Percentiles rank a stretch among this genome's conserved stretches.
Evolutionary conservation across 2,888 invertebrate species (phyloP).

Genomic region (Chrysina gloriosa): DNA sequence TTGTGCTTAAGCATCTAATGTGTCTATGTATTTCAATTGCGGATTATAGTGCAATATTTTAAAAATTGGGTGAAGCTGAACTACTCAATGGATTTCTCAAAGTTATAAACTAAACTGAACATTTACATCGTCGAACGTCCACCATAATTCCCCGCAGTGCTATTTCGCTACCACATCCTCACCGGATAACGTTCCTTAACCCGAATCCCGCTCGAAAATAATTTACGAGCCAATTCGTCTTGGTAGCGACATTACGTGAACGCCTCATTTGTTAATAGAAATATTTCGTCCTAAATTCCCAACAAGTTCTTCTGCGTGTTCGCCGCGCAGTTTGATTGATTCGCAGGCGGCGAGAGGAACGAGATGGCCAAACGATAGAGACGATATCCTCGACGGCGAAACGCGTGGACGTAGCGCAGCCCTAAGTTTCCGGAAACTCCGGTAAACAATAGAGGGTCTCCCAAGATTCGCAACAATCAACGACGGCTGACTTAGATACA

Average conservation of each 20-base stretch:
- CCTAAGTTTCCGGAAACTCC: slow-evolving; percentile 14
- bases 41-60: too few species aligned
- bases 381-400: slow-evolving; percentile 1
- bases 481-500: slow-evolving; percentile 22
- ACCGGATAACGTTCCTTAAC: neutral
- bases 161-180: too few species aligned
- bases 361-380: neutral
- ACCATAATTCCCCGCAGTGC: too few species aligned
- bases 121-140: too few species aligned
- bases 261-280: slow-evolving; percentile 27
- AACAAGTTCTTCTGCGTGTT: slow-evolving; percentile 13
- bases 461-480: slow-evolving; percentile 25
- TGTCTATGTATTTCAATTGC: too few species aligned
- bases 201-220: neutral
- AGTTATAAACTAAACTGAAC: too few species aligned
- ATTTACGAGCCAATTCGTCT: slow-evolving; percentile 20
- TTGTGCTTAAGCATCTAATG: too few species aligned
- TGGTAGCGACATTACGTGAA: slow-evolving; percentile 9
- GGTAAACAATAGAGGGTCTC: slow-evolving; percentile 28
- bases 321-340: slow-evolving; percentile 1
- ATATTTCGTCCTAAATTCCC: slow-evolving; percentile 18
- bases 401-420: neutral
- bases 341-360: neutral
- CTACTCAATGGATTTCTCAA: too few species aligned
- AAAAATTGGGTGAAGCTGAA: too few species aligned